Percentiles rank a stretch among this genome's conserved stretches.
phyloP scores from a whole-genome alignment of 2,113 vertebrate species.

The Bungarus multicinctus region DNA sequence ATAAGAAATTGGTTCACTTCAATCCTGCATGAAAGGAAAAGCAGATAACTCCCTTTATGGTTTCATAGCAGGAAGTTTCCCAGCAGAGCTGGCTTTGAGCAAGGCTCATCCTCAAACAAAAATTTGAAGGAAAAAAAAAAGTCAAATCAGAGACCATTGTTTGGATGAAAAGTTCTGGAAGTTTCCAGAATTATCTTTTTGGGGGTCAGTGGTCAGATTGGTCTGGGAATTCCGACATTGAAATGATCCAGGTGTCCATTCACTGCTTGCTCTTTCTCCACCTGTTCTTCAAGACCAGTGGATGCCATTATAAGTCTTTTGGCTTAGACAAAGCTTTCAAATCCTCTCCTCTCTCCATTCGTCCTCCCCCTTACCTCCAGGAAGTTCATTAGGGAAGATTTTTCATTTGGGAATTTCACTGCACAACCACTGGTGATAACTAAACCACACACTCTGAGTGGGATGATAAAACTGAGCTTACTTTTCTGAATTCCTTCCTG shows the following conservation, averaged over 20 bases:
- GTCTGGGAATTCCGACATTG: neutral
- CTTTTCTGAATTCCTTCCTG: neutral
- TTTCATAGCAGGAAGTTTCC: neutral
- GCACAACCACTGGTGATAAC: neutral
- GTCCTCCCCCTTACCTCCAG: neutral
- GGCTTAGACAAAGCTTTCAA: neutral
- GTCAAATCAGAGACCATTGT: neutral
- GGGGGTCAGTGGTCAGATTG: neutral
- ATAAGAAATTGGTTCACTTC: neutral
- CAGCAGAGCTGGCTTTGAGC: neutral
- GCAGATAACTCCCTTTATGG: neutral
- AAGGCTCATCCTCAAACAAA: neutral
- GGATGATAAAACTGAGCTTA: neutral
- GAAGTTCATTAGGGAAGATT: neutral
- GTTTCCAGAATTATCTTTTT: neutral
- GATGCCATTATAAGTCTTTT: constrained; percentile 8
- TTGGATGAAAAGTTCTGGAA: neutral
- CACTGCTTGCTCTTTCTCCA: neutral
- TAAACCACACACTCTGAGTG: neutral
- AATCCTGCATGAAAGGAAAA: neutral
- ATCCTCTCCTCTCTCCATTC: neutral
- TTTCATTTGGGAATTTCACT: neutral
- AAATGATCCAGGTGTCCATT: constrained; percentile 9
- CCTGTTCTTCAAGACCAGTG: neutral
- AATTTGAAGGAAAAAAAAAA: neutral